Conservation (phyloP, 2,797 vertebrate genomes). For the Corythornis leucogaster region DNA sequence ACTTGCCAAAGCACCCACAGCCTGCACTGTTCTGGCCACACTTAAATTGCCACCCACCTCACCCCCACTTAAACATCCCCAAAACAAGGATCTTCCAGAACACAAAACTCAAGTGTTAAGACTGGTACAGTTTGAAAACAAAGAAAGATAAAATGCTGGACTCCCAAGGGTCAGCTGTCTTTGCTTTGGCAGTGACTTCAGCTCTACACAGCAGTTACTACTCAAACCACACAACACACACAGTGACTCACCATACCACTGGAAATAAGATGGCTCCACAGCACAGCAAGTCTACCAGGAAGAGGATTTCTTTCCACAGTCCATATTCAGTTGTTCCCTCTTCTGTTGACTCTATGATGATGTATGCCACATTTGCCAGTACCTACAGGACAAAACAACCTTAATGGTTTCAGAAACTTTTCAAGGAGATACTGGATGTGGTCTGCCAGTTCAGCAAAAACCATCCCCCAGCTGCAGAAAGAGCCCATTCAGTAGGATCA, state of each 20-base stretch:
- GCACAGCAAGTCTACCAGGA: constrained; percentile 88
- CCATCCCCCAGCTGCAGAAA: not conserved
- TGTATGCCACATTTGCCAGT: constrained; percentile 87
- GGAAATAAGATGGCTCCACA: constrained; percentile 90
- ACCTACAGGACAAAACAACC: constrained; percentile 69
- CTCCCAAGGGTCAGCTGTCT: not conserved
- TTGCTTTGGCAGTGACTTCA: not conserved
- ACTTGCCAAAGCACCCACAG: not conserved
- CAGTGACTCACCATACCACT: constrained; percentile 84
- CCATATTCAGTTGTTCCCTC: constrained; percentile 86
- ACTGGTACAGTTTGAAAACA: not conserved
- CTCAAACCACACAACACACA: not conserved
- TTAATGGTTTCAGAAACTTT: not conserved
- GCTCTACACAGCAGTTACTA: not conserved
- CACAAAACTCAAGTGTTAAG: not conserved
- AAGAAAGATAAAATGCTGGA: not conserved
- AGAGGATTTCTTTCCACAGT: constrained; percentile 88
- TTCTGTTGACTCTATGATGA: constrained; percentile 90
- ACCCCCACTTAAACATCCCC: not conserved
- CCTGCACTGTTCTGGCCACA: not conserved
- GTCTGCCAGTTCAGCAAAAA: not conserved
- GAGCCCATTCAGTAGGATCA: not conserved
- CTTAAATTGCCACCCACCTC: not conserved
- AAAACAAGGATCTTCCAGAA: not conserved
- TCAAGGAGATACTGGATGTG: not conserved